These are phyloP conservation scores for Phthorimaea operculella DNA, from an alignment of 1,140 invertebrate species.

Conservation along the genomic window DNA sequence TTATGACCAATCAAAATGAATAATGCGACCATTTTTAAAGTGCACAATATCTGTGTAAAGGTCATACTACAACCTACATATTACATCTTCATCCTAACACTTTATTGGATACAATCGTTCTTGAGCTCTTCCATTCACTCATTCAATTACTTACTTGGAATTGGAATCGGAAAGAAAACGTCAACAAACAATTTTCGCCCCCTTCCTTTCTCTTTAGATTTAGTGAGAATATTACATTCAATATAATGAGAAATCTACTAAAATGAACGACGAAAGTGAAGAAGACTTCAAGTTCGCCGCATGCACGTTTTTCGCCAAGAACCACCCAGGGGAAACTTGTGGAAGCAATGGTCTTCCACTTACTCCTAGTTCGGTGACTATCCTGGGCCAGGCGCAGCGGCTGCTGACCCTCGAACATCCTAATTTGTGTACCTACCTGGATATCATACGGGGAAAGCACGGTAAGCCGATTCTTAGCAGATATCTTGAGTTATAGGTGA, in stretches of 20 bases:
- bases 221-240: too few species aligned
- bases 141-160: too few species aligned
- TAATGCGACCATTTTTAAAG: too few species aligned
- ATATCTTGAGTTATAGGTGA: neutral
- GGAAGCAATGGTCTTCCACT: conserved; percentile 95
- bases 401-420: conserved; percentile 84
- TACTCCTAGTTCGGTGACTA: conserved; percentile 95
- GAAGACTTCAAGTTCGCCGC: conserved; percentile 76
- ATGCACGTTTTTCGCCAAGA: conserved; percentile 90
- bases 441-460: conserved; percentile 93
- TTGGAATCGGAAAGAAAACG: too few species aligned
- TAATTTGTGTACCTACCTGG: conserved; percentile 89
- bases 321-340: conserved; percentile 91
- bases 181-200: conserved; percentile 14
- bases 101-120: too few species aligned
- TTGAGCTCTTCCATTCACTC: too few species aligned
- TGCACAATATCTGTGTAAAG: too few species aligned
- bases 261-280: conserved; percentile 32
- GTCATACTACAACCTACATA: too few species aligned
- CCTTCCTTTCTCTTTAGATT: too few species aligned
- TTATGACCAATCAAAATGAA: too few species aligned
- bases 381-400: conserved; percentile 88
- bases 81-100: too few species aligned
- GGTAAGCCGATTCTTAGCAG: conserved; percentile 69
- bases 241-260: conserved; percentile 2